A percentile compares a stretch with the other conserved stretches of the same genome.
Evolutionary conservation across 2,888 invertebrate genomes (phyloP).

Genomic region (Punctoribates punctum): DNA sequence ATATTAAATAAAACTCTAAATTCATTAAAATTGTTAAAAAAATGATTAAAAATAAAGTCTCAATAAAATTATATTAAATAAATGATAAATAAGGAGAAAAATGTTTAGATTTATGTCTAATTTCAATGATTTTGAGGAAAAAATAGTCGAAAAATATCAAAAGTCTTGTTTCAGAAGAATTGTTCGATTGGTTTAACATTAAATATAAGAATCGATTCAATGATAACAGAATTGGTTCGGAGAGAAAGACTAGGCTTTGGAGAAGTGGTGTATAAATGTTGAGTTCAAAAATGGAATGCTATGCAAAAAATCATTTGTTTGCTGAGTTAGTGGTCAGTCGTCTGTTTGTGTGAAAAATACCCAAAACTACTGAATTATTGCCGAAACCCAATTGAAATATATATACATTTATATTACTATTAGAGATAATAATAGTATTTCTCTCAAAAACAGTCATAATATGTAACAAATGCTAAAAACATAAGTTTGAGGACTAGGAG

Average conservation of each 20-base stretch:
- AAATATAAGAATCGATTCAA: background rate
- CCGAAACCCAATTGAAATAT: background rate
- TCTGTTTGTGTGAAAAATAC: slow-evolving; percentile 14
- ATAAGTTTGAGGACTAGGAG: slow-evolving; percentile 30
- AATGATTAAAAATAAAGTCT: too few species aligned
- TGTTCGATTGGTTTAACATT: background rate
- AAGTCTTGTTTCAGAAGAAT: background rate
- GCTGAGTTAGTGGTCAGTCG: background rate
- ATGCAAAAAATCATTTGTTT: background rate
- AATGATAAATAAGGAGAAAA: too few species aligned
- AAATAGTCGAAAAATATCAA: too few species aligned
- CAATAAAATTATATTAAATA: too few species aligned
- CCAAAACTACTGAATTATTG: slow-evolving; percentile 28
- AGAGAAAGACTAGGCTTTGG: slow-evolving; percentile 25
- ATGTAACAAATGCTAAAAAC: slow-evolving; percentile 21
- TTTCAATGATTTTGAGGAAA: too few species aligned
- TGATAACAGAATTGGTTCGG: background rate
- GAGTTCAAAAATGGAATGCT: slow-evolving; percentile 27
- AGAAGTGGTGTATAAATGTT: background rate
- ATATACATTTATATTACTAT: slow-evolving; percentile 21
- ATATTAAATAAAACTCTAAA: too few species aligned
- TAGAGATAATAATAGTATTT: slow-evolving; percentile 16
- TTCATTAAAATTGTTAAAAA: too few species aligned
- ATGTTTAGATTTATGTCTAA: too few species aligned
- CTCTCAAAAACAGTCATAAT: slow-evolving; percentile 4